These are phyloP conservation scores for Tenthredo amoena DNA, from an alignment of 2,888 invertebrate species.

Conservation along the genomic window DNA sequence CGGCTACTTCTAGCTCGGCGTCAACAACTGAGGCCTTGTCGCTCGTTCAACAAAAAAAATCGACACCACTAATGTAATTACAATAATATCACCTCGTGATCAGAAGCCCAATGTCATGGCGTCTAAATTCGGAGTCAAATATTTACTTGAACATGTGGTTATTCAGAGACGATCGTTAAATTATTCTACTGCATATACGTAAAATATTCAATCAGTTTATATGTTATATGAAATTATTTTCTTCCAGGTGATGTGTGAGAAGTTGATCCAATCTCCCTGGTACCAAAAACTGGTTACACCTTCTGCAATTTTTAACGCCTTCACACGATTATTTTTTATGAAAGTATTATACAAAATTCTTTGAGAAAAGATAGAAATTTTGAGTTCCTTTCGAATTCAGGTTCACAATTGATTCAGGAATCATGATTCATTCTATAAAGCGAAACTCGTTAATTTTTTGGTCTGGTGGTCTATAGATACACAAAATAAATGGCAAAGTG, in stretches of 20 bases:
- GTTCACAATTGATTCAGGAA: too few relatives aligned
- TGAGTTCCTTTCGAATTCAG: too few relatives aligned
- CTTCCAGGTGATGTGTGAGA: neutral
- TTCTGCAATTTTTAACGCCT: too few relatives aligned
- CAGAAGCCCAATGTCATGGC: neutral
- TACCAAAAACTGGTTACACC: neutral
- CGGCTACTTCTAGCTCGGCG: neutral
- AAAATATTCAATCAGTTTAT: neutral
- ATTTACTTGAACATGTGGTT: neutral
- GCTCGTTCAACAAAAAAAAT: constrained; percentile 24
- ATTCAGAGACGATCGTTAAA: neutral
- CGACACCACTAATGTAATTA: constrained; percentile 33
- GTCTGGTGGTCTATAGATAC: too few relatives aligned
- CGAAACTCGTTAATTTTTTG: too few relatives aligned
- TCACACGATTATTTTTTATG: too few relatives aligned
- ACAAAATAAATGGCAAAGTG: too few relatives aligned
- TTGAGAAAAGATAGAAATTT: too few relatives aligned
- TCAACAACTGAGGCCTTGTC: constrained; percentile 9
- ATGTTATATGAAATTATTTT: neutral
- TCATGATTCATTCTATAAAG: too few relatives aligned
- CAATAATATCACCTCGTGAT: constrained; percentile 28
- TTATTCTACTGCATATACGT: neutral
- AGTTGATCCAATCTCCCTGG: neutral
- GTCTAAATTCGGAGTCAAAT: neutral
- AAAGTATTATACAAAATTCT: too few relatives aligned